Evolutionary conservation across 2,888 invertebrate species (phyloP).

Genomic region (Drosophila mettleri): DNA sequence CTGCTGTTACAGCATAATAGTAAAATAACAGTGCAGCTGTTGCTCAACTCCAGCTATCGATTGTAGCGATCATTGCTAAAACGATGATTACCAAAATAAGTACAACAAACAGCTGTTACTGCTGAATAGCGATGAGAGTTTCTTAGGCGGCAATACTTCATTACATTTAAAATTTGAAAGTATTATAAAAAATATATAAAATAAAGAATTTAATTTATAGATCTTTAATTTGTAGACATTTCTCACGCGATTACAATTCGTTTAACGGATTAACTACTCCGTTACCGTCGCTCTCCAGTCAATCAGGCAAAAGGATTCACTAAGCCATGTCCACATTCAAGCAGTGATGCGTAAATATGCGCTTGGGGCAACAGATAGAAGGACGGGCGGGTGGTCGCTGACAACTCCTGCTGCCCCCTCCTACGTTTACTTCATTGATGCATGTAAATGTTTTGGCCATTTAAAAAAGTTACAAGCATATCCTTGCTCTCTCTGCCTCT

Average conservation of each 20-base stretch:
- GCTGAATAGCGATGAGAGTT: constrained; percentile 9
- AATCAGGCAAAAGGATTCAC: constrained; percentile 14
- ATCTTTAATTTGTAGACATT: not conserved
- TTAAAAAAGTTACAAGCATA: constrained; percentile 56
- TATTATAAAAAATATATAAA: too few species aligned
- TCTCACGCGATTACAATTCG: constrained; percentile 30
- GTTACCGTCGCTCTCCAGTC: constrained; percentile 1
- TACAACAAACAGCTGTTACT: constrained; percentile 23
- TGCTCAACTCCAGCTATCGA: not conserved
- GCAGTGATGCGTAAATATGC: constrained; percentile 38
- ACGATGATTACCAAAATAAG: not conserved
- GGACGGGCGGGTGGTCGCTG: not conserved
- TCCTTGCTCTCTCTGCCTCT: constrained; percentile 18
- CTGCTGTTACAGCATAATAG: not conserved
- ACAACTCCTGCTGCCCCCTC: not conserved
- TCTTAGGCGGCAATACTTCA: constrained; percentile 4
- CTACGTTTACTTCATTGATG: constrained; percentile 18
- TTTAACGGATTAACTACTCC: constrained; percentile 31
- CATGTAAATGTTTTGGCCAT: constrained; percentile 53
- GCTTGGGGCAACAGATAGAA: constrained; percentile 38
- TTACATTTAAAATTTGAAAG: constrained; percentile 6
- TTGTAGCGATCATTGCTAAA: not conserved
- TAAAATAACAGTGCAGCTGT: not conserved
- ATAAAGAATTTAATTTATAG: too few species aligned
- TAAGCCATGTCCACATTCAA: constrained; percentile 13